These are phyloP conservation scores for Tachina fera DNA, from an alignment of 2,888 invertebrate genomes.

Conservation along the genomic window DNA sequence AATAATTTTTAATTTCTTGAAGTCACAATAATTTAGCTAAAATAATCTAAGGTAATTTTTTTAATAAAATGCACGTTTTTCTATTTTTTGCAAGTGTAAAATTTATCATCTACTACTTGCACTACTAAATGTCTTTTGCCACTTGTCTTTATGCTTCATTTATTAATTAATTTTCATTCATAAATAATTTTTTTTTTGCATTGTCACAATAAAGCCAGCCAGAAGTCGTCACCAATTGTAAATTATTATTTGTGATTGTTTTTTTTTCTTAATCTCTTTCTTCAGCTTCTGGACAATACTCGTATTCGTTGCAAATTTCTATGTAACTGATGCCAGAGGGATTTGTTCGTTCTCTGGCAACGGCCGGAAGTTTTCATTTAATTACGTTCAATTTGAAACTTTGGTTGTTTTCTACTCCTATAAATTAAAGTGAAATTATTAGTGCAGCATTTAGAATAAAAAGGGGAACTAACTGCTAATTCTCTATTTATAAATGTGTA, in stretches of 20 bases:
- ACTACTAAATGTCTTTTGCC: slow-evolving; percentile 9
- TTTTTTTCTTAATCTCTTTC: slow-evolving; percentile 14
- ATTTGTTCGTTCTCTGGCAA: slow-evolving; percentile 46
- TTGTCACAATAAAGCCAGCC: slow-evolving; percentile 34
- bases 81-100: slow-evolving; percentile 38
- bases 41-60: no score
- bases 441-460: background rate
- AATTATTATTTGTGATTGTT: slow-evolving; percentile 54
- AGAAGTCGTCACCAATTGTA: slow-evolving; percentile 35
- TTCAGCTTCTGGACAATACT: slow-evolving; percentile 30
- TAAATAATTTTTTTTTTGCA: slow-evolving; percentile 36
- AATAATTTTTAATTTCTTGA: no score
- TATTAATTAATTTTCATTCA: slow-evolving; percentile 57
- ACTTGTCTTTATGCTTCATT: slow-evolving; percentile 37
- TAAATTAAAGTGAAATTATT: slow-evolving; percentile 62
- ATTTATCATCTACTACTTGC: background rate
- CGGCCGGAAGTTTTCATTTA: slow-evolving; percentile 80
- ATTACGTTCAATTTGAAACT: slow-evolving; percentile 73
- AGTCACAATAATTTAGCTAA: no score
- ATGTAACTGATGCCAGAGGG: slow-evolving; percentile 61
- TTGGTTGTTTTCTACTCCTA: slow-evolving; percentile 62
- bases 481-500: slow-evolving; percentile 1
- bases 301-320: slow-evolving; percentile 23
- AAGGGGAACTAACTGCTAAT: slow-evolving; percentile 18
- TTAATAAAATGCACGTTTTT: background rate